Evolutionary conservation across 1,140 invertebrate species (phyloP), one percentile per base, ranked within the genome.

Genomic region (Drosophila tsacasi): DNA sequence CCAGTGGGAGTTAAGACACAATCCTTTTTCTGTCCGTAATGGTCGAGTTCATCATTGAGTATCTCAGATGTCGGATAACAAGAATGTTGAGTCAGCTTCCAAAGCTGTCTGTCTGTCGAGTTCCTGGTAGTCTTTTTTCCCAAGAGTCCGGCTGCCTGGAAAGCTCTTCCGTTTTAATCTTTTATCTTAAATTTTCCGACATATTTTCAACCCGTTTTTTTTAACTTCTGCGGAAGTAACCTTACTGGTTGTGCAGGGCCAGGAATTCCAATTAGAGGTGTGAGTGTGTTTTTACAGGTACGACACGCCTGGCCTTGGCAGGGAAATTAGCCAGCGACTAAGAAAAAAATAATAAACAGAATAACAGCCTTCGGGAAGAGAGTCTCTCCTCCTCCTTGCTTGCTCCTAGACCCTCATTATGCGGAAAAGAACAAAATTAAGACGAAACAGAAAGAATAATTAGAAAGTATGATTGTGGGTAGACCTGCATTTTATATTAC

Each of bases 281-380:
- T 32, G 23, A 21, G 21, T 25, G 42, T 57, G 74, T 60, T 76
- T 42, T 76, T 76, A 17, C 73, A 76, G 62, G 54, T 76, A 62
- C 54, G 27, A 60, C 67, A 37, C 27, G 25, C 10, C 37, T n/a
- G 17, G 23, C 62, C 40, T 42, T 35, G 55, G 27, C 40, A 15
- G 17, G 62, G 17, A 60, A 67, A 76, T 76, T 76, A 67, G 17
- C 32, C 32, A 47, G 19, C n/a, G 23, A 55, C 52, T 54, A 67
- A 54, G 57, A 54, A 27, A 19, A 17, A 54, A 52, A 66, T 76
- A 67, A 76, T 60, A 54, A 76, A 66, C 62, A 54, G 30, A 17
- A 25, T 21, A 52, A 13, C 19, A 27, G 19, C 27, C 66, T 27
- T 39, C 17, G 23, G 12, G 8, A 5, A 27, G 35, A 0, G 23